Conservation (phyloP, 2,888 invertebrate genomes). For the Lasioglossum lativentre region DNA sequence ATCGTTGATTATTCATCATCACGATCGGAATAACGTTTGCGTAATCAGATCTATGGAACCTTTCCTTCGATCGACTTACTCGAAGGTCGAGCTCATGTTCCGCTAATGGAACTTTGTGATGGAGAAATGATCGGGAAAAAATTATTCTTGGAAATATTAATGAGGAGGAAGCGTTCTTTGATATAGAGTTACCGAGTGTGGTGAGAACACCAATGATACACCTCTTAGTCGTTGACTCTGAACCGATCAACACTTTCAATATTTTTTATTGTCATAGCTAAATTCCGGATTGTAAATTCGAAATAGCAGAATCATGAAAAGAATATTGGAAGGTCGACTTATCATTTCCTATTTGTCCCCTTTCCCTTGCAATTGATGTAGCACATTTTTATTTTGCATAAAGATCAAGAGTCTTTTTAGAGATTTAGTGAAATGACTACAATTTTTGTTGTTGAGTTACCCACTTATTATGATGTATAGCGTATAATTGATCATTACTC, state of each 20-base stretch:
- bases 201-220: background rate
- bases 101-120: background rate
- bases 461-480: no score
- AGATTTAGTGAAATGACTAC: no score
- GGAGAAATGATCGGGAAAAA: background rate
- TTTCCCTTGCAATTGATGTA: no score
- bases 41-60: slow-evolving; percentile 13
- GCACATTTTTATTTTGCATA: no score
- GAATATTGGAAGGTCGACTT: background rate
- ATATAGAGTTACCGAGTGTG: background rate
- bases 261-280: background rate
- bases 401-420: background rate
- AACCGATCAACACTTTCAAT: background rate
- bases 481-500: no score
- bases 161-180: background rate
- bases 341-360: no score
- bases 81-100: background rate
- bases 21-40: slow-evolving; percentile 38
- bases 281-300: background rate
- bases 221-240: background rate
- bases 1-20: slow-evolving; percentile 61
- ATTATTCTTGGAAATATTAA: slow-evolving; percentile 3
- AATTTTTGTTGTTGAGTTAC: no score
- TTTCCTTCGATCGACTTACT: background rate
- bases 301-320: background rate